Conservation (phyloP, 1,140 invertebrate genomes). For the Caerostris darwini region DNA sequence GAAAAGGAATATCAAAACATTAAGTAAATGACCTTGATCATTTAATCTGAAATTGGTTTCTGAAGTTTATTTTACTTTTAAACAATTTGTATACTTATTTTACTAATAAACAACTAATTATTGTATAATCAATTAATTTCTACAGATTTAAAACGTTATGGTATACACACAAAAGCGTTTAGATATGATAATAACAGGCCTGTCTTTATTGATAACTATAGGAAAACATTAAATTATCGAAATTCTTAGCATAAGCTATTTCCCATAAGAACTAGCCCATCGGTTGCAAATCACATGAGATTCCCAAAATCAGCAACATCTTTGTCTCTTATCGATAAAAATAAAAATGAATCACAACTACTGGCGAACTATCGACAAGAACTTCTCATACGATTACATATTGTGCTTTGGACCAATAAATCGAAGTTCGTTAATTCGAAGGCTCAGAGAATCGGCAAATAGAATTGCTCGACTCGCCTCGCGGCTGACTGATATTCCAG, state of each 20-base stretch:
- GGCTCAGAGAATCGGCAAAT: not conserved
- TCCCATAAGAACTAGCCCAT: not conserved
- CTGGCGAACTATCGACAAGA: not conserved
- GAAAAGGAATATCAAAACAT: too few relatives aligned
- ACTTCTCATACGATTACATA: conserved; percentile 7
- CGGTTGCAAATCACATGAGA: not conserved
- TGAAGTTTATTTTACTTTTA: too few relatives aligned
- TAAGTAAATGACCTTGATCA: too few relatives aligned
- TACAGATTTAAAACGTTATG: too few relatives aligned
- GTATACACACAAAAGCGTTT: too few relatives aligned
- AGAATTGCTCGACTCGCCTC: not conserved
- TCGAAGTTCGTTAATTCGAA: conserved; percentile 8
- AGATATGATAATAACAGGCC: too few relatives aligned
- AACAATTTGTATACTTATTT: too few relatives aligned
- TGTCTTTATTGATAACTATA: not conserved
- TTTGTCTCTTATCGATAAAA: not conserved
- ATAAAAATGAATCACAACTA: not conserved
- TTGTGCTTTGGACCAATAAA: not conserved
- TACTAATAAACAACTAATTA: too few relatives aligned
- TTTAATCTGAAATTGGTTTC: too few relatives aligned
- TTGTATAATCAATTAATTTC: too few relatives aligned
- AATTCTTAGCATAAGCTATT: not conserved
- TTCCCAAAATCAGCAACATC: not conserved
- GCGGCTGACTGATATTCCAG: not conserved
- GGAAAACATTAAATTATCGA: not conserved